Percentiles rank a stretch among this genome's conserved stretches.
phyloP scores from a whole-genome alignment of 2,113 vertebrate species.

The Phocoena phocoena region DNA sequence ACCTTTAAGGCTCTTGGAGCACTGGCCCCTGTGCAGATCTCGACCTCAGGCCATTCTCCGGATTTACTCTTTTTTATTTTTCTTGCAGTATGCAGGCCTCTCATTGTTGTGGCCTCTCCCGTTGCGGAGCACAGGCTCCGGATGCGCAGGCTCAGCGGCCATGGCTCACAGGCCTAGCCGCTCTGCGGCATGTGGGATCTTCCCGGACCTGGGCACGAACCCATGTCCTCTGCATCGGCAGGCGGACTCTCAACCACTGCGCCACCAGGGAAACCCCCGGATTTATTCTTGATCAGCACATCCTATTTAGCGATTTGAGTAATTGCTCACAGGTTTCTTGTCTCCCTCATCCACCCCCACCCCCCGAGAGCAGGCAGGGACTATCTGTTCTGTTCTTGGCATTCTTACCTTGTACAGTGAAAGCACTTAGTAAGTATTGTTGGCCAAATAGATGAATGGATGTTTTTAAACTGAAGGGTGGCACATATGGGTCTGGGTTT shows the following conservation, averaged over 20 bases:
- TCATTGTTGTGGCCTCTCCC: too few relatives aligned
- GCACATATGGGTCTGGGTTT: background rate
- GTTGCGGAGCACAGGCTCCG: too few relatives aligned
- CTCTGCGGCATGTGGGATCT: too few relatives aligned
- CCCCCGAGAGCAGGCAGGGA: background rate
- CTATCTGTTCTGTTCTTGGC: background rate
- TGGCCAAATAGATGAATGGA: background rate
- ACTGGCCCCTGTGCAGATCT: background rate
- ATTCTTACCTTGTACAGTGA: background rate
- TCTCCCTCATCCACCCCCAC: background rate
- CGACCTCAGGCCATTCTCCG: background rate
- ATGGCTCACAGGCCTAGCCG: too few relatives aligned
- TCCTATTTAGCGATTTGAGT: background rate
- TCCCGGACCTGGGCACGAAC: too few relatives aligned
- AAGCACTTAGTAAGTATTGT: background rate
- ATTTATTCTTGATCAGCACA: background rate
- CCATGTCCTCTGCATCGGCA: too few relatives aligned
- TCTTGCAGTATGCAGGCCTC: too few relatives aligned
- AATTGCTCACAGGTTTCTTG: background rate
- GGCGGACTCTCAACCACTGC: too few relatives aligned
- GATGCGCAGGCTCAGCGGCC: too few relatives aligned
- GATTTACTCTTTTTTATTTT: too few relatives aligned
- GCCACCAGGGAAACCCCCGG: too few relatives aligned
- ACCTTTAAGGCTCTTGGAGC: background rate
- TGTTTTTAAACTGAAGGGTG: background rate